Evolutionary conservation across 1,140 invertebrate species (phyloP).

Genomic region (Cyclargus thomasi): DNA sequence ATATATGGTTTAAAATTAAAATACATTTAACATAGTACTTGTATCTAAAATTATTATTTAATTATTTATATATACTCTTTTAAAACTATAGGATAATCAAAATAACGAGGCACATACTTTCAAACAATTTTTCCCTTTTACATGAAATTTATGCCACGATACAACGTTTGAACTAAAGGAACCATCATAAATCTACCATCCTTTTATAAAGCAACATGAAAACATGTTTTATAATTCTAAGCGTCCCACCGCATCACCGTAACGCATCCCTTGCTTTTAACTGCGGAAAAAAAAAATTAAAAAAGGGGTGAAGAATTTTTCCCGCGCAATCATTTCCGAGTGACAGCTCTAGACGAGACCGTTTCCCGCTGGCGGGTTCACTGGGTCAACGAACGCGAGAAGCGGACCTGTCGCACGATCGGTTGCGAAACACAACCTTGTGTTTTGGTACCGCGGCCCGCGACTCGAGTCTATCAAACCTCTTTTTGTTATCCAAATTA

Average conservation of each 20-base stretch:
- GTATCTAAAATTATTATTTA: background rate
- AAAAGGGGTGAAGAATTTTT: constrained; percentile 21
- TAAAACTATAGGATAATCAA: too few relatives aligned
- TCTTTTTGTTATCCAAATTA: constrained; percentile 5
- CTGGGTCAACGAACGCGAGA: constrained; percentile 63
- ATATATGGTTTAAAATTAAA: background rate
- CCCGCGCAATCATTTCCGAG: constrained; percentile 32
- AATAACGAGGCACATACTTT: too few relatives aligned
- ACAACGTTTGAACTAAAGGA: too few relatives aligned
- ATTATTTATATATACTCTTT: background rate
- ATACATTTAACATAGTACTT: background rate
- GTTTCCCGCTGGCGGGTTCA: constrained; percentile 55
- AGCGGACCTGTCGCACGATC: constrained; percentile 54
- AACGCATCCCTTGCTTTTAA: background rate
- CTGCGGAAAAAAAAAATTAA: constrained; percentile 15
- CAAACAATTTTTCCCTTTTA: too few relatives aligned
- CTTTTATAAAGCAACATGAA: background rate
- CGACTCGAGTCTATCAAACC: background rate
- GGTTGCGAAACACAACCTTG: constrained; percentile 56
- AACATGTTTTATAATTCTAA: background rate
- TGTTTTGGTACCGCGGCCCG: constrained; percentile 19
- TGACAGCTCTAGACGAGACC: constrained; percentile 32
- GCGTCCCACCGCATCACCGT: background rate
- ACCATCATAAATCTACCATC: background rate
- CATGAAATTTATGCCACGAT: too few relatives aligned